Base-by-base conservation (phyloP, 1,140 invertebrate species). In the Coboldia fuscipes region DNA sequence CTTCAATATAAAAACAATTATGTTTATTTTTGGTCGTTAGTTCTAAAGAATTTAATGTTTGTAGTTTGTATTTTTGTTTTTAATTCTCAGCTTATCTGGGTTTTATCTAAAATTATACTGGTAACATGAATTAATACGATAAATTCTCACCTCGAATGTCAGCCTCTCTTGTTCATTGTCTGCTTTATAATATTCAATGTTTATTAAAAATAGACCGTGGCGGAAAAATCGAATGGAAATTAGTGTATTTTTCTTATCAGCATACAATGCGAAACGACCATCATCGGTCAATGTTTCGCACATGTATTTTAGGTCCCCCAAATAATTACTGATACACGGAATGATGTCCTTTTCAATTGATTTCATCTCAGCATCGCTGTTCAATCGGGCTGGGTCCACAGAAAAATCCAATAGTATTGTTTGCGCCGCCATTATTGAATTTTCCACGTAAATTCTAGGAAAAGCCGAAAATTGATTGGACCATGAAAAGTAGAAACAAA, bases 351-450 rank as follows among this genome's bases (percentile, higher is more conserved):
- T 64, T 35, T 74, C 67, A 26, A 79, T 56, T 35, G 65, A 60
- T 32, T 69, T 70, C 34, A 72, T 58, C 39, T 75, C 68, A 34
- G 61, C 63, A 37, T 71, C 60, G 45, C 75, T 73, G 29, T 57
- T 59, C 18, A 79, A 59, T 23, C 66, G 63, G 27, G 62, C 64
- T 4, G 72, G 61, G 41, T 81, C 70, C 32, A 85, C 58, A 3
- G 75, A 70, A 47, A 85, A 82, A 61, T 85, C 79, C 39, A 85
- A 54, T 24, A 83, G 57, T 43, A 82, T 66, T 26, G 77, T 80
- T 53, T 83, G 73, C n/a, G 73, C 77, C 42, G 76, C 70, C 80
- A 83, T 82, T 36, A 35, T 39, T 38, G 6, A 7, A 7, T 7
- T 23, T 23, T 23, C 12, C 12, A 23, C 22, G 22, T 12, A 23